Evolutionary conservation across 2,113 vertebrate genomes (phyloP), one percentile per base, ranked within the genome.

Genomic region (Chionis minor): DNA sequence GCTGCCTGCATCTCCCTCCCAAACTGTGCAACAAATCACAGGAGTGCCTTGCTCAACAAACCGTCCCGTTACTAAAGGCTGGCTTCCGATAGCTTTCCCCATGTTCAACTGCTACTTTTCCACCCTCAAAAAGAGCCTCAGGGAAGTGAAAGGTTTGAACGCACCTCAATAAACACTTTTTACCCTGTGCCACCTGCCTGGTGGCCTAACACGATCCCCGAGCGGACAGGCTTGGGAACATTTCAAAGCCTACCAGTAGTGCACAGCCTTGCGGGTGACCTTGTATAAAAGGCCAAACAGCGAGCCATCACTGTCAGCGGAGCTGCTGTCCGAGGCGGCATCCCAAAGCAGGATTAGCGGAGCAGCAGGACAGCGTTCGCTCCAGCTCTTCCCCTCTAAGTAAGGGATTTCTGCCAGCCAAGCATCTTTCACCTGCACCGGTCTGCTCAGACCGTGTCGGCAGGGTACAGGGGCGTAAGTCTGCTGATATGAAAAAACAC

Each of bases 291-390:
- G 61, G 61, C 61, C 47, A 56, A 49, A 52, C 6, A 66, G 72
- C 0, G 1, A 88, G 23, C 4, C 8, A 62, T 16, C 0, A 0
- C 59, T 63, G 18, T 40, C 85, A 94, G 44, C 2, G 4, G 55
- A 63, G 61, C 51, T 65, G n/a, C 61, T 32, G 62, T 15, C 47
- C 85, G 40, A 75, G n/a, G 20, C 0, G 1, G 24, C 54, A 79
- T 74, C 61, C 81, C 54, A 85, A 51, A 79, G 67, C 18, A 87
- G 45, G 35, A 81, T 62, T 35, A 67, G 21, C 1, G 0, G 52
- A 61, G 40, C 54, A 59, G 70, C 54, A 66, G 54, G 61, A 72
- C 61, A 82, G 73, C 0, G 0, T 40, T 89, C 1, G 1, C 22
- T 45, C 32, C 78, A 44, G 55, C 24, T 85, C 33, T 42, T 78